Percentiles rank a stretch among this genome's conserved stretches.
These are phyloP conservation scores for Carduelis carduelis DNA, from an alignment of 2,797 vertebrate species.

Conservation along the genomic window DNA sequence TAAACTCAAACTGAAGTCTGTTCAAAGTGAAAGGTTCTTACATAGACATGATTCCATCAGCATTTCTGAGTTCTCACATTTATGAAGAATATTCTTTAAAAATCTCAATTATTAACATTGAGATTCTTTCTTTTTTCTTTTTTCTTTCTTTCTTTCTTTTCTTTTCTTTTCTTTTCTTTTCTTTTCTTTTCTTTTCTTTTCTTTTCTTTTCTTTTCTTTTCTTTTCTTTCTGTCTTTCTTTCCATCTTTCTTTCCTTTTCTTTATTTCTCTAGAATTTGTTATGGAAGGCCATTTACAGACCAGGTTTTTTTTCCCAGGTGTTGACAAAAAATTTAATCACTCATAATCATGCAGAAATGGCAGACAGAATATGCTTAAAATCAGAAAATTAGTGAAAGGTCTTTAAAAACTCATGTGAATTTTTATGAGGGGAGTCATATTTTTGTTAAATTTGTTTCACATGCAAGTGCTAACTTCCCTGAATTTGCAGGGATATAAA, in stretches of 20 bases:
- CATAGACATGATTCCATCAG: background rate
- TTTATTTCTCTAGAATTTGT: background rate
- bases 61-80: background rate
- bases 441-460: background rate
- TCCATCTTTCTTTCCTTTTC: background rate
- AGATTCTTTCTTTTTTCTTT: background rate
- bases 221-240: background rate
- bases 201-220: background rate
- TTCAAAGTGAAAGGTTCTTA: conserved; percentile 19
- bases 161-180: background rate
- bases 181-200: no score
- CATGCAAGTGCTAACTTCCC: background rate
- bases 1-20: background rate
- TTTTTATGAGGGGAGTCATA: background rate
- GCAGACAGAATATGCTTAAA: background rate
- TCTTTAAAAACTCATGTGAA: background rate
- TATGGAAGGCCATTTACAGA: background rate
- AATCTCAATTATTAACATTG: background rate
- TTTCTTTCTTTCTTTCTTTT: no score
- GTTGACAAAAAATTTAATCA: background rate
- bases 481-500: background rate
- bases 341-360: background rate
- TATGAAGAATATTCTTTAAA: background rate
- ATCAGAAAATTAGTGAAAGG: background rate
- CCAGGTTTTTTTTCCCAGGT: background rate